Base-by-base conservation (phyloP, 2,113 vertebrate genomes). In the Gymnarchus niloticus region DNA sequence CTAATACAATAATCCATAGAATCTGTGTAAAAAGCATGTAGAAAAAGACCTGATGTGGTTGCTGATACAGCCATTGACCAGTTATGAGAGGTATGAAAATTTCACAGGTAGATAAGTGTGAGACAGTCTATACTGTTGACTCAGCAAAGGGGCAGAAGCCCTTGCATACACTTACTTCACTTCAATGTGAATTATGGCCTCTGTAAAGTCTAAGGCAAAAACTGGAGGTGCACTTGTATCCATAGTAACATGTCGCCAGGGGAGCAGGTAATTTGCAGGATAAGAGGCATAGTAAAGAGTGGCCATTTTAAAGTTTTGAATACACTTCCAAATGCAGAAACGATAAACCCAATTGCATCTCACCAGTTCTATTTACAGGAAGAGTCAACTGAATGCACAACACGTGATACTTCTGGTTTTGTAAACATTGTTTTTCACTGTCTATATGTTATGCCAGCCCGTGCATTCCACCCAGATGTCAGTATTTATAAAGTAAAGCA, bases 61-160 rank as follows among this genome's bases (percentile, higher is more conserved):
- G 97, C 97, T 95, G 93, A 95, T 98, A 99, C 98, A 98, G 98
- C 99, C 97, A 94, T 99, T 97, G 97, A 99, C 97, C 98, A 98
- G 96, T 98, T 97, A 97, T 98, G 98, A 97, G 96, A 99, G 98
- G 98, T 99, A 99, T 97, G 96, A 97, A 98, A 96, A 98, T 97
- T 99, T 97, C 98, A 99, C 98, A 99, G 98, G 98, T 99, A 99
- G 98, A 98, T 99, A 97, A 97, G 97, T 98, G 97, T 97, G 97
- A 96, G 91, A 96, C 97, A 97, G 95, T 97, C 96, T 93, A 95
- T 96, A 96, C 95, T 96, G 96, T 96, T 95, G 92, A 96, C 95
- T 95, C 94, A 92, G 96, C 95, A 95, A 96, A 95, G 94, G 92
- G 96, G 94, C 94, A 91, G 90, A 90, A 81, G 92, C 95, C 97